Base-by-base conservation (phyloP, 2,113 vertebrate species). In the Gymnogyps californianus region DNA sequence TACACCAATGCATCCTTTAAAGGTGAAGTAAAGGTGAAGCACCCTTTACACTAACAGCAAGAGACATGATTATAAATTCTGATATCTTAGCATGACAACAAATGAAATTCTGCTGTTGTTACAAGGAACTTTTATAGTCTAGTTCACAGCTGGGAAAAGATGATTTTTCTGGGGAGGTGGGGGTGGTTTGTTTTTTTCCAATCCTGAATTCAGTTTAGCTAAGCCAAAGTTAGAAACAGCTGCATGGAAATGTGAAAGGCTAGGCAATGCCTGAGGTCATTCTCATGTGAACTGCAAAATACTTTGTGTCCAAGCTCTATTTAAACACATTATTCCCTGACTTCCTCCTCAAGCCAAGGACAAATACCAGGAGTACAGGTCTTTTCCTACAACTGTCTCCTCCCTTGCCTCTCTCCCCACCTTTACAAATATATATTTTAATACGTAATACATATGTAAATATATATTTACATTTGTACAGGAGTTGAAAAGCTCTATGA, bases 151-250 rank as follows among this genome's bases (percentile, higher is more conserved):
- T 66, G 31, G 21, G 17, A 40, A 70, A 93, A 49, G 0, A 8
- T 5, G 4, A 1, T 4, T 16, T 36, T 70, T 26, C 5, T 1
- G 6, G 28, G 11, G 16, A 10, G 38, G 4, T 4, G 9, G 4
- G 2, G 1, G 4, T 6, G 28, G 5, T 28, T 70, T 52, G 9
- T 2, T 25, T 46, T 65, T 71, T 54, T 15, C 26, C 12, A 16
- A 4, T 44, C 11, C 6, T 34, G 18, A 82, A 29, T 16, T 62
- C 29, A 42, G 19, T 21, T 77, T 24, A 44, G 11, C 26, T 25
- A 32, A 71, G 5, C 9, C 12, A 59, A 76, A 85, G 22, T 55
- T 26, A 52, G 10, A 61, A 70, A 42, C 11, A 70, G 18, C 26
- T n/a, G 10, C 18, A 52, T 31, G 36, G 28, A 36, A 66, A 52